Evolutionary conservation across 1,140 invertebrate species (phyloP).

Genomic region (Scaptomyza pallida): DNA sequence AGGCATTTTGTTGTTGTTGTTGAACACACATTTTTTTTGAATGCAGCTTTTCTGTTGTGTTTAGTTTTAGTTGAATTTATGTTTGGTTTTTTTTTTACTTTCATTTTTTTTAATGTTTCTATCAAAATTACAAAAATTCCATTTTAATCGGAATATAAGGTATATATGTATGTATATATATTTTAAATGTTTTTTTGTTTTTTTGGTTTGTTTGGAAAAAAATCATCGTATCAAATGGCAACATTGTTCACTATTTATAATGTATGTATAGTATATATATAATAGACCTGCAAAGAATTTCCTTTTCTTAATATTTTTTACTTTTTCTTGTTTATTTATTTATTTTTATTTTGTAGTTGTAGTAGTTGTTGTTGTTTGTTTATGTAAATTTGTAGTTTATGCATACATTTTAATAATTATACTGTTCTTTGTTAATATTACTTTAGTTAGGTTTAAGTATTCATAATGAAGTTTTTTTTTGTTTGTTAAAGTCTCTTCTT

Average conservation of each 20-base stretch:
- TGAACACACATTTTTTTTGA: constrained; percentile 28
- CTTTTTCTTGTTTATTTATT: constrained; percentile 10
- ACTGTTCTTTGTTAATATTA: constrained; percentile 27
- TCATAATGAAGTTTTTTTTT: constrained; percentile 29
- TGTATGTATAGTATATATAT: too few species aligned
- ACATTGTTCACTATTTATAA: constrained; percentile 80
- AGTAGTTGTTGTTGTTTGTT: constrained; percentile 34
- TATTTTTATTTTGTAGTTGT: constrained; percentile 44
- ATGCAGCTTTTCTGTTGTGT: constrained; percentile 26
- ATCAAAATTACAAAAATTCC: constrained; percentile 82
- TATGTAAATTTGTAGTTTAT: constrained; percentile 59
- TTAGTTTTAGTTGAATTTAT: constrained; percentile 18
- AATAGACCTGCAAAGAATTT: constrained; percentile 80
- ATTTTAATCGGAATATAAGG: constrained; percentile 76
- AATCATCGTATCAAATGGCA: constrained; percentile 81
- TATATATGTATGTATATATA: constrained; percentile 73
- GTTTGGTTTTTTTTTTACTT: constrained; percentile 32
- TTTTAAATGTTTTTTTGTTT: constrained; percentile 71
- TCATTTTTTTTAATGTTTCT: constrained; percentile 74
- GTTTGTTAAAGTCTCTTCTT: constrained; percentile 44
- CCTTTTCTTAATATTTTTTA: constrained; percentile 42
- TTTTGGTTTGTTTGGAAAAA: constrained; percentile 71
- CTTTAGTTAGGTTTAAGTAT: constrained; percentile 14
- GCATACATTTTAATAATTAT: constrained; percentile 32
- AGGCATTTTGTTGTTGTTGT: constrained; percentile 54